Evolutionary conservation across 2,113 vertebrate species (phyloP), one percentile per base, ranked within the genome.

Genomic region (Montifringilla adamsi): DNA sequence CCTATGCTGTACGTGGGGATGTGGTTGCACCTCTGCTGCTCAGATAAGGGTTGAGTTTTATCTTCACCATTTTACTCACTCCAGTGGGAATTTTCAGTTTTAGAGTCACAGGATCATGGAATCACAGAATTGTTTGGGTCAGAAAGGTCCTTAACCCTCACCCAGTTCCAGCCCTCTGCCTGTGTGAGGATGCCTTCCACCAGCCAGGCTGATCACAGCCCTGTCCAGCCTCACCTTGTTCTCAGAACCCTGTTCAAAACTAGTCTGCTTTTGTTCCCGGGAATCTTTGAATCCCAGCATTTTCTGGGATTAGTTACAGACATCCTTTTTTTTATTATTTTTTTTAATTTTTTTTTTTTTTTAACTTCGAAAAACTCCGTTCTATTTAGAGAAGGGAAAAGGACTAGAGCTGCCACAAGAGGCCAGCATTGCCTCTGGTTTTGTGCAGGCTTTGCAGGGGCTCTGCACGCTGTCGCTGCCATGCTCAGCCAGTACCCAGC

Each of bases 281-380:
- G 28, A 13, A 5, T 43, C 14, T 69, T 26, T 20, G 27, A 23
- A 52, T 55, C 28, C 2, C 20, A 35, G 56, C 9, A 4, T 22
- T 17, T 66, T 44, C 43, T 58, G 50, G 10, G 12, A n/a, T n/a
- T n/a, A n/a, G n/a, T n/a, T n/a, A n/a, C n/a, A n/a, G n/a, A n/a
- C n/a, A n/a, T n/a, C n/a, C n/a, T 8, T 50, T 56, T 55, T 64
- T 26, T 52, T 17, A 7, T 37, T 37, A 7, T 37, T 37, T 37
- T 15, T 17, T 35, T 15, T 28, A 39, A 39, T 37, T 59, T 21
- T 30, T 31, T 13, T 53, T 13, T 44, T 35, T 47, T 30, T 35
- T 30, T 0, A 66, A 20, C 15, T 4, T 23, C 7, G 28, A 30
- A 23, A 47, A 9, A 7, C 1, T 7, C 21, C 0, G 0, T 41